Percentiles rank a stretch among this genome's conserved stretches.
phyloP scores from a whole-genome alignment of 2,797 vertebrate genomes.

The Karalla daura region DNA sequence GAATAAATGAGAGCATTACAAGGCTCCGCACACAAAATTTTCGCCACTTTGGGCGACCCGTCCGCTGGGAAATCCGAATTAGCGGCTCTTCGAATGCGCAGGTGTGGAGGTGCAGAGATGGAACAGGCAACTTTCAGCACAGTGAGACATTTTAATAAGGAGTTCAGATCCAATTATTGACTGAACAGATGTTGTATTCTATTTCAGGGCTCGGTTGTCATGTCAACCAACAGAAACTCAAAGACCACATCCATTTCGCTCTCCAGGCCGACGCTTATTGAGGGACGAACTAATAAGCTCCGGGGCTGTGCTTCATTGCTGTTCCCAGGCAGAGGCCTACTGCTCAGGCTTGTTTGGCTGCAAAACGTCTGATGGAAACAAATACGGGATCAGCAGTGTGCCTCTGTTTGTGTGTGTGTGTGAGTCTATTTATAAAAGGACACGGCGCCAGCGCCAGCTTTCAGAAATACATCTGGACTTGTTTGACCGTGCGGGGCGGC shows the following conservation, averaged over 20 bases:
- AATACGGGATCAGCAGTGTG: constrained; percentile 13
- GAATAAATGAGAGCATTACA: too few species aligned
- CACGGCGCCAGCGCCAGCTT: neutral
- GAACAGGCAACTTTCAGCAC: constrained; percentile 34
- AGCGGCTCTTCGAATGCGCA: constrained; percentile 32
- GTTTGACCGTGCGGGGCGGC: constrained; percentile 29
- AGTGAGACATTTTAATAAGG: constrained; percentile 56
- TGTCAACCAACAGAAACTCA: constrained; percentile 58
- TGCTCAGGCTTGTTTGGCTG: constrained; percentile 6
- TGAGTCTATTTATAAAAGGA: constrained; percentile 16
- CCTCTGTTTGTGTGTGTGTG: too few species aligned
- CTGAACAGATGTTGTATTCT: constrained; percentile 49
- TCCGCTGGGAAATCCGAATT: constrained; percentile 34
- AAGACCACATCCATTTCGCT: constrained; percentile 43
- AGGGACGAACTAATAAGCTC: constrained; percentile 44
- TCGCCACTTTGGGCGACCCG: neutral
- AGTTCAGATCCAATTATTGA: constrained; percentile 49
- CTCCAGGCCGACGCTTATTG: constrained; percentile 24
- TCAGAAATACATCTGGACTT: constrained; percentile 22
- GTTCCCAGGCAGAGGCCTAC: neutral
- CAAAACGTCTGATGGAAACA: constrained; percentile 1
- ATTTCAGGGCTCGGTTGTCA: constrained; percentile 61
- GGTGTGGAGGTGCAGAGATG: constrained; percentile 29
- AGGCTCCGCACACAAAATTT: neutral
- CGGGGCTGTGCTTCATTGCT: constrained; percentile 16